A percentile compares a stretch with the other conserved stretches of the same genome.
Conservation (phyloP, 2,888 invertebrate species). For the Diploptera punctata region DNA sequence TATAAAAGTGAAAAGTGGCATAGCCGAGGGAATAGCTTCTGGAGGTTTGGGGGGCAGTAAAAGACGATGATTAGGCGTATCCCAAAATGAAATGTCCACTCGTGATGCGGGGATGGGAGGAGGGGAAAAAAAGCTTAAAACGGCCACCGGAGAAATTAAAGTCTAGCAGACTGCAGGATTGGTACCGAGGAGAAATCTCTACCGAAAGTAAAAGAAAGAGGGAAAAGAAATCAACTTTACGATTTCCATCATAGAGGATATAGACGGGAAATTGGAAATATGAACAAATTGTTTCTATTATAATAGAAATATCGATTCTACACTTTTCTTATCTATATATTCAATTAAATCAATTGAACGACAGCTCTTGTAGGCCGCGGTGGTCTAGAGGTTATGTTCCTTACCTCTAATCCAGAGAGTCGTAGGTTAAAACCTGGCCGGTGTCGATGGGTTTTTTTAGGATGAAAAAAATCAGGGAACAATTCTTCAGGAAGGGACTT, state of each 20-base stretch:
- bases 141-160: conserved; percentile 38
- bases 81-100: conserved; percentile 48
- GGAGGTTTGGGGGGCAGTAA: conserved; percentile 17
- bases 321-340: too few relatives aligned
- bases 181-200: conserved; percentile 3
- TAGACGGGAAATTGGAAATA: too few relatives aligned
- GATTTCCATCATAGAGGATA: not conserved
- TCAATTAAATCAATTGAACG: too few relatives aligned
- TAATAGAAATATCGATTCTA: too few relatives aligned
- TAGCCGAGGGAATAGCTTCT: conserved; percentile 5
- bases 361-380: too few relatives aligned
- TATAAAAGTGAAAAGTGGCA: conserved; percentile 58
- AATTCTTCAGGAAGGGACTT: too few relatives aligned
- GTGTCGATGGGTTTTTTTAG: too few relatives aligned
- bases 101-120: conserved; percentile 5
- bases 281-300: too few relatives aligned
- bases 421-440: too few relatives aligned
- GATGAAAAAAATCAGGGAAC: too few relatives aligned
- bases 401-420: too few relatives aligned
- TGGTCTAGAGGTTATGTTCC: too few relatives aligned
- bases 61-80: conserved; percentile 48
- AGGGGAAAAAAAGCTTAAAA: conserved; percentile 16
- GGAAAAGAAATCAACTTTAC: not conserved
- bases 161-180: conserved; percentile 32
- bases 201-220: not conserved